phyloP scores from a whole-genome alignment of 2,113 vertebrate genomes.

The Amblyopsis rosae region DNA sequence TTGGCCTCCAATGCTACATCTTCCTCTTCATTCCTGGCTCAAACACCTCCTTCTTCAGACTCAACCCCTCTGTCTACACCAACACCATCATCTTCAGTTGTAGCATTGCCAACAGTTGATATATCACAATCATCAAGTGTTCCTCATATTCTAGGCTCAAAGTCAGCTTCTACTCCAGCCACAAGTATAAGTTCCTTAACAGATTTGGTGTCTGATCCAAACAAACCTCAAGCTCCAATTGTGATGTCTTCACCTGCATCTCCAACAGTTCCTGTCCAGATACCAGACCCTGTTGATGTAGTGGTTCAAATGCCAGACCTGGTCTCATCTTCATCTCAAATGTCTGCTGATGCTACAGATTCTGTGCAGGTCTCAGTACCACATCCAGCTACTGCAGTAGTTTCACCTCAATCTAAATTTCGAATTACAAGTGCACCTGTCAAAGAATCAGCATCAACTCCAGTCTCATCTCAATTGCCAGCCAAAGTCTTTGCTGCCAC shows the following conservation, averaged over 20 bases:
- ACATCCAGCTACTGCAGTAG: conserved; percentile 33
- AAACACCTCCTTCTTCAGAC: conserved; percentile 67
- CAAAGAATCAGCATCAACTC: conserved; percentile 14
- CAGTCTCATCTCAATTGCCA: conserved; percentile 18
- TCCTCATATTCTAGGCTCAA: background rate
- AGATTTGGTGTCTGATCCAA: conserved; percentile 63
- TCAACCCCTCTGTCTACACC: conserved; percentile 67
- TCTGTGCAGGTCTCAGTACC: conserved; percentile 51
- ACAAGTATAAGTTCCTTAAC: conserved; percentile 59
- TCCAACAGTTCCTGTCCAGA: conserved; percentile 15
- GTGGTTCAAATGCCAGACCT: conserved; percentile 68
- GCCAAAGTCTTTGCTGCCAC: conserved; percentile 26
- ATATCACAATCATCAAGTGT: conserved; percentile 15
- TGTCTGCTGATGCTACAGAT: conserved; percentile 38
- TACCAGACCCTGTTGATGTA: conserved; percentile 25
- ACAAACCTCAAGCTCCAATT: conserved; percentile 40
- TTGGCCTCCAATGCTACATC: conserved; percentile 67
- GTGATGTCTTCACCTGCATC: conserved; percentile 17
- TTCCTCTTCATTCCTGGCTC: conserved; percentile 61
- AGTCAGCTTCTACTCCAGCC: conserved; percentile 2
- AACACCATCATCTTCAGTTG: conserved; percentile 57
- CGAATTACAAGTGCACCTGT: conserved; percentile 24
- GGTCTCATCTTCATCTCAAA: conserved; percentile 62
- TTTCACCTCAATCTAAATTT: conserved; percentile 32
- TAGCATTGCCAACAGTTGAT: conserved; percentile 38